Conservation (phyloP, 2,797 vertebrate genomes). For the Lithobates pipiens region DNA sequence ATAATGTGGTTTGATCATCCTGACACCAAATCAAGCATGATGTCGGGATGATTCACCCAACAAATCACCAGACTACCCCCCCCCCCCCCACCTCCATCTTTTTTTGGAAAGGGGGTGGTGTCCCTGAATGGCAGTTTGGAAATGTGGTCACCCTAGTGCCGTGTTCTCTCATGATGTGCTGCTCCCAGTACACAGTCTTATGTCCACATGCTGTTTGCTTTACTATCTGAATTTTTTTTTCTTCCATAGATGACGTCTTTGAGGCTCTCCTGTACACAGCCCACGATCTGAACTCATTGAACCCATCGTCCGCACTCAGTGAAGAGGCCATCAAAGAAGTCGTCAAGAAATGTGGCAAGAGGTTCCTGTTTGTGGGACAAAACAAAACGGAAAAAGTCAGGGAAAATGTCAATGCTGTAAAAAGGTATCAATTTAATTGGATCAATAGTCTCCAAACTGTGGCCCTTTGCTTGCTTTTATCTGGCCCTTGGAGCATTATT, state of each 20-base stretch:
- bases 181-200: too few species aligned
- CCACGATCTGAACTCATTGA: conserved; percentile 77
- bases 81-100: too few species aligned
- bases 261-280: conserved; percentile 85
- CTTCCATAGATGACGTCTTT: conserved; percentile 80
- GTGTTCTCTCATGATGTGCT: too few species aligned
- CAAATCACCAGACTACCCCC: too few species aligned
- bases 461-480: too few species aligned
- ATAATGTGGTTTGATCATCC: too few species aligned
- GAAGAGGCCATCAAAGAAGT: conserved; percentile 85
- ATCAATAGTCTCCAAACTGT: not conserved
- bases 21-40: too few species aligned
- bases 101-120: too few species aligned
- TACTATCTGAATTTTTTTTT: not conserved
- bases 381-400: conserved; percentile 73
- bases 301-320: conserved; percentile 78
- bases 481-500: too few species aligned
- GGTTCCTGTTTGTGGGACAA: conserved; percentile 83
- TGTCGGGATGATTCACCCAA: too few species aligned
- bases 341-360: conserved; percentile 88
- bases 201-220: not conserved
- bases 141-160: too few species aligned
- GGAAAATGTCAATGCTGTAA: conserved; percentile 83
- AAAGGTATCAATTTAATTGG: conserved; percentile 73
- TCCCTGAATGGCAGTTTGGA: too few species aligned